phyloP scores from a whole-genome alignment of 64 coral and sea anemone species.

The Montipora cactus region DNA sequence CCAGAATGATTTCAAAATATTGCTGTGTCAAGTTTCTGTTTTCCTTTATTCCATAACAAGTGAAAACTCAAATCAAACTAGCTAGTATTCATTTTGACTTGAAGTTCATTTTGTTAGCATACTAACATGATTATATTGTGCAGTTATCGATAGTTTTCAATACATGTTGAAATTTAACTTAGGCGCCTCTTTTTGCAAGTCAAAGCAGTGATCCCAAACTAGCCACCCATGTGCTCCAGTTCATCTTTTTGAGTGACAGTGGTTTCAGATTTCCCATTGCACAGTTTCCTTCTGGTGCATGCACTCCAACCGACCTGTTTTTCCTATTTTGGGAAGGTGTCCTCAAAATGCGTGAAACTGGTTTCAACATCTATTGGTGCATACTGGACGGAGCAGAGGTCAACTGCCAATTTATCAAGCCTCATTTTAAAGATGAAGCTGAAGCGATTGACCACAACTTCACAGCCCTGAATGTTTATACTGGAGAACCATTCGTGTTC shows the following conservation, averaged over 20 bases:
- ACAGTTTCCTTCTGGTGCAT: slow-evolving; percentile 26
- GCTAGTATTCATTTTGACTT: no score
- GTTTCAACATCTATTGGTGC: slow-evolving; percentile 27
- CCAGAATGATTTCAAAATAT: no score
- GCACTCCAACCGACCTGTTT: slow-evolving; percentile 13
- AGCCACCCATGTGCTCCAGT: no score
- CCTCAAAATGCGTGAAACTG: slow-evolving; percentile 7
- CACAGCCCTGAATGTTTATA: neutral
- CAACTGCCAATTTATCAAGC: slow-evolving; percentile 60
- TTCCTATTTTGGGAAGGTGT: slow-evolving; percentile 54
- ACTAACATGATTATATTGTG: no score
- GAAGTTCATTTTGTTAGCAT: no score
- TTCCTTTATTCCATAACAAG: no score
- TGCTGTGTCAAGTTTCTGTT: no score
- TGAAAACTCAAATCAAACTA: no score
- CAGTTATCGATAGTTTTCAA: no score
- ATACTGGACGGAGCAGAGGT: slow-evolving; percentile 43
- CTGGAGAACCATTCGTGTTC: slow-evolving; percentile 32
- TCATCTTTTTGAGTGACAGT: slow-evolving; percentile 31
- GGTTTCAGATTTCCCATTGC: slow-evolving; percentile 59
- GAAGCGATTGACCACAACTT: neutral
- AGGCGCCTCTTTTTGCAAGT: no score
- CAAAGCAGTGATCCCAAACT: neutral
- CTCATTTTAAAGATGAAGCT: neutral
- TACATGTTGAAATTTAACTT: no score